Evolutionary conservation across 2,888 invertebrate genomes (phyloP).

Genomic region (Eristalis intricaria): DNA sequence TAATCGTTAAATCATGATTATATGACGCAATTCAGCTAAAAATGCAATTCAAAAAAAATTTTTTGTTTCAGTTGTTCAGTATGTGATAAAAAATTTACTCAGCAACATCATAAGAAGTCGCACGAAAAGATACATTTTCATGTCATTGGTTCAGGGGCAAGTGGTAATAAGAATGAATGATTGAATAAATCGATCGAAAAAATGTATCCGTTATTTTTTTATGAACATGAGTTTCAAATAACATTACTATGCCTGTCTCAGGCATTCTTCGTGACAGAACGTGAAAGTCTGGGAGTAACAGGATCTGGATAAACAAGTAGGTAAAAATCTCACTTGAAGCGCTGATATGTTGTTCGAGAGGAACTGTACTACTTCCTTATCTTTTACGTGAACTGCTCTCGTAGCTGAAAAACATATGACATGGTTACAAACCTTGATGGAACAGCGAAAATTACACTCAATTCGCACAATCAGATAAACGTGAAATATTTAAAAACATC

Average conservation of each 20-base stretch:
- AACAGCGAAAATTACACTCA: not conserved
- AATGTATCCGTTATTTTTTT: not conserved
- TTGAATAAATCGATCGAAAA: not conserved
- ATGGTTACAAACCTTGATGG: too few relatives aligned
- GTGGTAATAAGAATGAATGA: not conserved
- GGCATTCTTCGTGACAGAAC: too few relatives aligned
- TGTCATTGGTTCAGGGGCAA: not conserved
- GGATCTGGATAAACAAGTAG: too few relatives aligned
- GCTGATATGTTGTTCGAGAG: too few relatives aligned
- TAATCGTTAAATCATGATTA: constrained; percentile 24
- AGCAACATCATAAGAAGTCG: constrained; percentile 78
- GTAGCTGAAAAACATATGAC: too few relatives aligned
- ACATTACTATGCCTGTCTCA: too few relatives aligned
- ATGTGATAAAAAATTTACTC: constrained; percentile 76
- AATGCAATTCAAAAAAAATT: not conserved
- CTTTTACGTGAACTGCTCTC: too few relatives aligned
- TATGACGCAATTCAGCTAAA: not conserved
- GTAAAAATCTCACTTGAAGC: too few relatives aligned
- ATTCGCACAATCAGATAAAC: not conserved
- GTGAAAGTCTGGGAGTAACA: too few relatives aligned
- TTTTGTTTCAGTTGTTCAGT: constrained; percentile 74
- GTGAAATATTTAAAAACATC: not conserved
- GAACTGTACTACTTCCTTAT: too few relatives aligned
- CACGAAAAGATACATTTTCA: constrained; percentile 75
- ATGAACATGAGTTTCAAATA: too few relatives aligned